These are phyloP conservation scores for Typhlichthys subterraneus DNA, from an alignment of 2,797 vertebrate genomes.

Conservation along the genomic window DNA sequence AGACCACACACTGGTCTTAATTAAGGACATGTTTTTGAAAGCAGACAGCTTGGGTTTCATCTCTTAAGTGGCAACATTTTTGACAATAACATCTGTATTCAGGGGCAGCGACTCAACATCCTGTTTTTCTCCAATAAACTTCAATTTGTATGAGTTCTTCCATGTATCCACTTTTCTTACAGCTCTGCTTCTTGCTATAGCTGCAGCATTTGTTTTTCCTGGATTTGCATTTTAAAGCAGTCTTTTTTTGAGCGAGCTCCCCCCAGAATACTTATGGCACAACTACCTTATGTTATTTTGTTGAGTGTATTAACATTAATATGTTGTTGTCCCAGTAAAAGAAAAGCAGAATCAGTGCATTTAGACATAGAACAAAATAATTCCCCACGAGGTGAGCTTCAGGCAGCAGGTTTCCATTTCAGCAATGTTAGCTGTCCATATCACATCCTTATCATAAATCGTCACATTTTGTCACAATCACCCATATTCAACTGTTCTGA, in stretches of 20 bases:
- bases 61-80: constrained; percentile 14
- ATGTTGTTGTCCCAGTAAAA: constrained; percentile 14
- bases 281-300: neutral
- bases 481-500: constrained; percentile 11
- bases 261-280: no score
- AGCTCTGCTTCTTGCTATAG: constrained; percentile 13
- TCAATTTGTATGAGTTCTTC: constrained; percentile 40
- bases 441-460: neutral
- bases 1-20: constrained; percentile 20
- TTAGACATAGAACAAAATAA: constrained; percentile 3
- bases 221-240: no score
- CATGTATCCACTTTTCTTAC: constrained; percentile 40
- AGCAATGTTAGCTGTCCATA: constrained; percentile 19
- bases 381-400: neutral
- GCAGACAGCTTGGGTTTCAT: constrained; percentile 31
- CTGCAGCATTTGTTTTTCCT: constrained; percentile 1
- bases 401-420: constrained; percentile 21
- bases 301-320: neutral
- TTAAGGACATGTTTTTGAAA: constrained; percentile 19
- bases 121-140: constrained; percentile 47
- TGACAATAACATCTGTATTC: constrained; percentile 49
- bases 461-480: neutral
- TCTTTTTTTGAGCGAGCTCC: no score
- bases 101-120: constrained; percentile 29
- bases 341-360: constrained; percentile 18